phyloP scores from a whole-genome alignment of 2,797 vertebrate species.

The Anas georgica region DNA sequence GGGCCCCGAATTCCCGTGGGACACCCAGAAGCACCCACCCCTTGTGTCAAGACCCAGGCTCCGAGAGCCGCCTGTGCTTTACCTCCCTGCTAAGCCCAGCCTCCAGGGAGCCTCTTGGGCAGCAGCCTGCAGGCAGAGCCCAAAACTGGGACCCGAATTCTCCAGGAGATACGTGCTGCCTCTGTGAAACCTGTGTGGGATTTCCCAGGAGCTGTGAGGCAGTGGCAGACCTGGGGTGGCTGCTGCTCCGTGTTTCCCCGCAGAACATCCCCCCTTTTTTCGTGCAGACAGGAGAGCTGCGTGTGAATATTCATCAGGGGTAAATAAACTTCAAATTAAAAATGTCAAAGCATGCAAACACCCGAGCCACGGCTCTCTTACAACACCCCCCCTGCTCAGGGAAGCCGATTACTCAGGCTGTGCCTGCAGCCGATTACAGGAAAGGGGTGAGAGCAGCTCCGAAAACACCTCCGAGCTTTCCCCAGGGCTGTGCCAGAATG shows the following conservation, averaged over 20 bases:
- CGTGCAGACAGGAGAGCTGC: neutral
- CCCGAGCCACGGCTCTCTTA: neutral
- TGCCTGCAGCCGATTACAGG: neutral
- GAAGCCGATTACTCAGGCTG: neutral
- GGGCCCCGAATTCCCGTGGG: constrained; percentile 12
- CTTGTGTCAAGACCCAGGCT: neutral
- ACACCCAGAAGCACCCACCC: neutral
- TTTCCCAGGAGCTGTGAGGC: neutral
- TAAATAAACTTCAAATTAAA: neutral
- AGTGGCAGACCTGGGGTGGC: neutral
- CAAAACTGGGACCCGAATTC: neutral
- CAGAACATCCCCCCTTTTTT: neutral
- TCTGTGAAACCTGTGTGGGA: neutral
- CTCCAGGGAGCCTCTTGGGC: neutral
- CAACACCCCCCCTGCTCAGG: neutral
- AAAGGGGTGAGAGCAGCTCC: neutral
- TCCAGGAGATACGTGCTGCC: accelerated
- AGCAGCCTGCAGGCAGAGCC: neutral
- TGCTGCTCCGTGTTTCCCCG: neutral
- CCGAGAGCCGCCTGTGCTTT: accelerated
- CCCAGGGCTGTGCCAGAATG: neutral
- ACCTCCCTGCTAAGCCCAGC: neutral
- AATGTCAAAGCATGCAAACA: constrained; percentile 47
- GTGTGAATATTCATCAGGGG: neutral
- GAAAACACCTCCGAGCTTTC: neutral